Evolutionary conservation across 2,797 vertebrate species (phyloP).

Genomic region (Pseudochirops corinnae): DNA sequence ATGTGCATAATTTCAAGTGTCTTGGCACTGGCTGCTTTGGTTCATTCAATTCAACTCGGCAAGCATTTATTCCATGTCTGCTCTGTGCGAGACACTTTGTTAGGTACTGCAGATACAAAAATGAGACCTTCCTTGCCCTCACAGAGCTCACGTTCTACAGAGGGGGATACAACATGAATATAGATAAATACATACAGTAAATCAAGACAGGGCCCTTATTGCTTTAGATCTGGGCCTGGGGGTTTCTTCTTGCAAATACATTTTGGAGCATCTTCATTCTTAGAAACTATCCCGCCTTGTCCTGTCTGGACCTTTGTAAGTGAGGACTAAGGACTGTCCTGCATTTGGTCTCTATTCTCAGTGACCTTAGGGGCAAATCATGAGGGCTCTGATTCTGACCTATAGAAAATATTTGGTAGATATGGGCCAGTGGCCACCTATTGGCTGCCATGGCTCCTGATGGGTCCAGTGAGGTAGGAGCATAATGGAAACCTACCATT

Average conservation of each 20-base stretch:
- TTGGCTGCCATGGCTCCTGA: too few relatives aligned
- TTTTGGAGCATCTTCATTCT: neutral
- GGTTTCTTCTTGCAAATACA: neutral
- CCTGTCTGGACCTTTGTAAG: constrained; percentile 5
- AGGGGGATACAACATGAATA: too few relatives aligned
- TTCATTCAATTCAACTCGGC: too few relatives aligned
- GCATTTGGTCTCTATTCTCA: constrained; percentile 37
- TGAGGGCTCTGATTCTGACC: constrained; percentile 33
- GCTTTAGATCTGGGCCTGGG: neutral
- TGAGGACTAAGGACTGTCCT: neutral
- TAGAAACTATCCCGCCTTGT: constrained; percentile 12
- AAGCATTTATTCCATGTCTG: too few relatives aligned
- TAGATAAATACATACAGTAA: too few relatives aligned
- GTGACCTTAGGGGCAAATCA: constrained; percentile 34
- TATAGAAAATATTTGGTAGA: constrained; percentile 12
- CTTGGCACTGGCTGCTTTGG: too few relatives aligned
- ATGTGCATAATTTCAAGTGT: too few relatives aligned
- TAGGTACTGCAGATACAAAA: too few relatives aligned
- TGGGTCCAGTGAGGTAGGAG: fast-evolving
- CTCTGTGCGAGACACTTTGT: too few relatives aligned
- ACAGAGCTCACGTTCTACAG: too few relatives aligned
- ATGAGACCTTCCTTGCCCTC: too few relatives aligned
- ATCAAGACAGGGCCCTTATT: too few relatives aligned
- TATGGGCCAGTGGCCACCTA: neutral
- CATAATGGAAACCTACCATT: neutral